A percentile compares a stretch with the other conserved stretches of the same genome.
These are phyloP conservation scores for Microcaecilia unicolor DNA, from an alignment of 2,797 vertebrate genomes.

Conservation along the genomic window DNA sequence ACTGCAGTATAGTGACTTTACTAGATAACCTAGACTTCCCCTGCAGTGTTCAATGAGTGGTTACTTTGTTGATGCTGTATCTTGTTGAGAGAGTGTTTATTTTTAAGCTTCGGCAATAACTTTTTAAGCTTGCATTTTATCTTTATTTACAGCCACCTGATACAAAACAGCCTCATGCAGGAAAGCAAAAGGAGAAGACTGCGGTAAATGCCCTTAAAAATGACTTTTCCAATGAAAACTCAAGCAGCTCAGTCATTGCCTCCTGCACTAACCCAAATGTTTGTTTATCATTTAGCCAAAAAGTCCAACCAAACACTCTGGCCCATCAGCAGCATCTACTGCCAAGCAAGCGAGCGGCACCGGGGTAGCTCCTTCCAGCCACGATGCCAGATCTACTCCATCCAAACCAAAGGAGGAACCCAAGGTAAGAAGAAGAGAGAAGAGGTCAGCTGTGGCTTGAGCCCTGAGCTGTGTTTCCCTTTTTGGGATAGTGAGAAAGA, in stretches of 20 bases:
- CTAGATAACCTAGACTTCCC: too few relatives aligned
- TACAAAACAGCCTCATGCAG: conserved; percentile 19
- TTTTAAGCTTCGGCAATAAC: neutral
- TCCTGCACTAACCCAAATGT: rapidly evolving
- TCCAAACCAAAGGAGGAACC: conserved; percentile 6
- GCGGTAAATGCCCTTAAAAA: conserved; percentile 20
- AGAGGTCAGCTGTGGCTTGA: too few relatives aligned
- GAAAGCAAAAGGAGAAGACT: conserved; percentile 26
- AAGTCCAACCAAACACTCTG: conserved; percentile 8
- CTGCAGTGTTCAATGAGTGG: too few relatives aligned
- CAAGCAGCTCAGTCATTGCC: neutral
- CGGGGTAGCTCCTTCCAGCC: conserved; percentile 17
- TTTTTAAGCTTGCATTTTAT: too few relatives aligned
- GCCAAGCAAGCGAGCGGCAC: conserved; percentile 13
- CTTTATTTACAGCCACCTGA: conserved; percentile 25
- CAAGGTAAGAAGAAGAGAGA: conserved; percentile 26
- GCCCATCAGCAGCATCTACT: conserved; percentile 2
- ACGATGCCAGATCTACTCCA: conserved; percentile 9
- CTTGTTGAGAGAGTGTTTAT: too few relatives aligned
- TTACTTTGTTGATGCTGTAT: too few relatives aligned
- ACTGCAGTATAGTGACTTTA: too few relatives aligned
- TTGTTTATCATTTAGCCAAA: conserved; percentile 26
- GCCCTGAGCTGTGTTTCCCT: too few relatives aligned
- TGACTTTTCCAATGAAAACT: neutral
- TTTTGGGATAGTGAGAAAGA: too few relatives aligned